Percentiles rank a stretch among this genome's conserved stretches.
phyloP scores from a whole-genome alignment of 2,113 vertebrate genomes.

The Meles meles region DNA sequence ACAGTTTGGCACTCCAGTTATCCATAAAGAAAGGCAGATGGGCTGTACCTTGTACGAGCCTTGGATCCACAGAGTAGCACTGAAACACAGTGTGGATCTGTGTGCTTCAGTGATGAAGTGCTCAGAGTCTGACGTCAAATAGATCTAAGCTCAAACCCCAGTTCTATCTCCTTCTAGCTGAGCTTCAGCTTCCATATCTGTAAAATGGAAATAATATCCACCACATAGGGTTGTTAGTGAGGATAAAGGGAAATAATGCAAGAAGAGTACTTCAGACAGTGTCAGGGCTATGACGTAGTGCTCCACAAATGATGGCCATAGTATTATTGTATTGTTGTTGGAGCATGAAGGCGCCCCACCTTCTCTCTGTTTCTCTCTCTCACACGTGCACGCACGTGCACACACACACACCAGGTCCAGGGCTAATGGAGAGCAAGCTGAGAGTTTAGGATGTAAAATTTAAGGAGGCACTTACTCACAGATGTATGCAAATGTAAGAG shows the following conservation, averaged over 20 bases:
- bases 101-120: no score
- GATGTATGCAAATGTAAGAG: background rate
- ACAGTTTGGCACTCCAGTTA: background rate
- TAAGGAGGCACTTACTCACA: background rate
- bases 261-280: background rate
- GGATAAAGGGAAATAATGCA: background rate
- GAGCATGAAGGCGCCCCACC: background rate
- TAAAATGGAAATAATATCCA: background rate
- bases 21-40: background rate
- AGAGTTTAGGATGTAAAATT: background rate
- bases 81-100: background rate
- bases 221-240: background rate
- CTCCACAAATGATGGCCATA: background rate
- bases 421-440: background rate
- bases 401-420: background rate
- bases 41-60: background rate
- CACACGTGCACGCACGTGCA: no score
- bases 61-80: background rate
- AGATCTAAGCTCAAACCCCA: background rate
- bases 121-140: background rate
- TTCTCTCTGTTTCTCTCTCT: background rate
- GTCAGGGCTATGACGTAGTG: background rate
- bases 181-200: background rate
- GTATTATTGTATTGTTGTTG: background rate
- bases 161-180: background rate